These are phyloP conservation scores for Aplysina aerophoba DNA, from an alignment of 37 sponge, comb jelly and placozoan species.

Conservation along the genomic window DNA sequence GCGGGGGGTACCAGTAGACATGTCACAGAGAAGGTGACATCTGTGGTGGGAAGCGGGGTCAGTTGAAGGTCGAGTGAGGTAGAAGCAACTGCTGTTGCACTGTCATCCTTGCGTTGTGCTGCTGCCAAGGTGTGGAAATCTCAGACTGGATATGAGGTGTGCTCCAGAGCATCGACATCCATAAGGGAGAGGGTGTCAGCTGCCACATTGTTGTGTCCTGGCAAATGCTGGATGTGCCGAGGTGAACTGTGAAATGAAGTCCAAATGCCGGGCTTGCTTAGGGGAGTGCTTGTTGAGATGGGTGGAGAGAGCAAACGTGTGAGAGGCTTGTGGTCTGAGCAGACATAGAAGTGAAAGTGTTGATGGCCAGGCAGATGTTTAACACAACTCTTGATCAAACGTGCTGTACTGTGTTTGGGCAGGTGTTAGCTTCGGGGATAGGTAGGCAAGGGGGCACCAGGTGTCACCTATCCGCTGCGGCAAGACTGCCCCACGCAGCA, in stretches of 20 bases:
- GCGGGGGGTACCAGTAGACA: constrained; percentile 29
- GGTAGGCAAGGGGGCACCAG: constrained; percentile 30
- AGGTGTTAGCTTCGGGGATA: constrained; percentile 16
- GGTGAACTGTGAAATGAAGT: constrained; percentile 28
- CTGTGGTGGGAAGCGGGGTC: neutral
- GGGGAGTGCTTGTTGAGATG: neutral
- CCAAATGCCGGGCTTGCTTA: neutral
- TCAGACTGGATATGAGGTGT: constrained; percentile 3
- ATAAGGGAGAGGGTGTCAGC: constrained; percentile 19
- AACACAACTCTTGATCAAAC: constrained; percentile 30
- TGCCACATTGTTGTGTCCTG: neutral
- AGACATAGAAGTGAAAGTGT: constrained; percentile 25
- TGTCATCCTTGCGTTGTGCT: constrained; percentile 15
- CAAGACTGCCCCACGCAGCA: constrained; percentile 61
- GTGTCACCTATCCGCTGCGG: constrained; percentile 40
- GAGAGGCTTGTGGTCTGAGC: constrained; percentile 38
- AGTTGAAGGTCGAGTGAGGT: neutral
- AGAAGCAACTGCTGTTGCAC: neutral
- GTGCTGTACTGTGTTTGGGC: too few species aligned
- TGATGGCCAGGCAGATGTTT: constrained; percentile 30
- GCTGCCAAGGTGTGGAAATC: constrained; percentile 19
- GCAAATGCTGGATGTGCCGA: constrained; percentile 12
- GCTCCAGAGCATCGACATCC: neutral
- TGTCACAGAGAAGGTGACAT: constrained; percentile 30
- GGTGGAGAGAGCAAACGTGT: constrained; percentile 7